Base-by-base conservation (phyloP, 2,113 vertebrate species). In the Damaliscus lunatus region DNA sequence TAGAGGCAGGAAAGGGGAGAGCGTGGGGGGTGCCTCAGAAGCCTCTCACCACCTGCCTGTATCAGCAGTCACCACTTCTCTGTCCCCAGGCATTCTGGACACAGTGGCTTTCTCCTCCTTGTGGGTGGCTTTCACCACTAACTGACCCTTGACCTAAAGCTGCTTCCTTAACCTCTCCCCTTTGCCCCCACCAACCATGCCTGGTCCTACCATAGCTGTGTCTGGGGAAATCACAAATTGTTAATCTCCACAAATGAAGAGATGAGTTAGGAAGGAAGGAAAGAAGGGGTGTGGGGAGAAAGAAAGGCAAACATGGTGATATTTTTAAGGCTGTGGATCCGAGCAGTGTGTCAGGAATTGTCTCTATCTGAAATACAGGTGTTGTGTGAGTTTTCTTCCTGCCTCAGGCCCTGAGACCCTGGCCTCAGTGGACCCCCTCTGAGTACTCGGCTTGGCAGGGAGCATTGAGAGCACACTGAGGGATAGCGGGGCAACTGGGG, bases 11-110 rank as follows among this genome's bases (percentile, higher is more conserved):
- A 33, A 36, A 25, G 2, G 33, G 3, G 23, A 15, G 48, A 25
- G 10, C 1, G 1, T 1, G 11, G 0, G 23, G 48, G 48, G n/a
- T 0, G 6, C 36, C 62, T 53, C 82, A 4, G 2, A 15, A 50
- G 64, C 14, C 59, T 53, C 59, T 64, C 25, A n/a, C 25, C 48
- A 50, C 50, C 13, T 64, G 36, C 57, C 71, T 29, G 14, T 33
- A 12, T 50, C 43, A 85, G 67, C 9, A 21, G 40, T 55, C 52
- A 60, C 52, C 15, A 16, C 10, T 40, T 25, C 40, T 36, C 57
- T 48, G 36, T 25, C 52, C 95, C 59, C 71, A 71, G 57, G n/a
- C 17, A 8, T 53, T 59, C 90, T 60, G 57, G 43, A 87, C 87
- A 52, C 60, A 46, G 60, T 3, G 55, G 53, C 83, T 48, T 96